Percentiles rank a stretch among this genome's conserved stretches.
phyloP scores from a whole-genome alignment of 2,113 vertebrate species.

The Ivindomyrus marchei region DNA sequence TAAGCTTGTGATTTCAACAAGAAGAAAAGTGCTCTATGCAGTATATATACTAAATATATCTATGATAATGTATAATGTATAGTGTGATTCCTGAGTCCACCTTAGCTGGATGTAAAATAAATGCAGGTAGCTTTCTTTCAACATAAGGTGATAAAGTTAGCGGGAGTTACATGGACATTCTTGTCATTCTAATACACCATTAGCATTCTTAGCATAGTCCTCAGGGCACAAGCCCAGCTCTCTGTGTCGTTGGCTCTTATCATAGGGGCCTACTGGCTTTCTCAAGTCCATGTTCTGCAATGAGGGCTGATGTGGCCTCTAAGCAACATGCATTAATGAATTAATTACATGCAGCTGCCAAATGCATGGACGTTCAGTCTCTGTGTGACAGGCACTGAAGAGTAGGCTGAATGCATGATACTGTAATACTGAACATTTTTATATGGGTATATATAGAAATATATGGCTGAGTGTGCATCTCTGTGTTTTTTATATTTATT shows the following conservation, averaged over 20 bases:
- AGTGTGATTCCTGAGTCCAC: background rate
- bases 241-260: background rate
- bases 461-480: background rate
- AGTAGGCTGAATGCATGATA: background rate
- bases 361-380: background rate
- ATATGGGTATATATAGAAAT: too few relatives aligned
- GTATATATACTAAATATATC: background rate
- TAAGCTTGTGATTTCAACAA: background rate
- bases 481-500: background rate
- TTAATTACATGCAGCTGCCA: background rate
- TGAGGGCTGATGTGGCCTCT: background rate
- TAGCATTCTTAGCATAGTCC: conserved; percentile 10
- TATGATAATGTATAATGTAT: background rate
- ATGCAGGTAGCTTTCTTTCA: background rate
- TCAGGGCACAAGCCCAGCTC: background rate
- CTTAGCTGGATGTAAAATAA: background rate
- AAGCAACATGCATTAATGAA: background rate
- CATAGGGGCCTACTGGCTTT: background rate
- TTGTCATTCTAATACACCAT: background rate
- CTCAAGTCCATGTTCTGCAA: background rate
- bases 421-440: background rate
- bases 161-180: background rate
- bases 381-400: background rate
- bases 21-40: background rate
- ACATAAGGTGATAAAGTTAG: background rate